Conservation (phyloP, 2,113 vertebrate genomes). For the Oncorhynchus keta region DNA sequence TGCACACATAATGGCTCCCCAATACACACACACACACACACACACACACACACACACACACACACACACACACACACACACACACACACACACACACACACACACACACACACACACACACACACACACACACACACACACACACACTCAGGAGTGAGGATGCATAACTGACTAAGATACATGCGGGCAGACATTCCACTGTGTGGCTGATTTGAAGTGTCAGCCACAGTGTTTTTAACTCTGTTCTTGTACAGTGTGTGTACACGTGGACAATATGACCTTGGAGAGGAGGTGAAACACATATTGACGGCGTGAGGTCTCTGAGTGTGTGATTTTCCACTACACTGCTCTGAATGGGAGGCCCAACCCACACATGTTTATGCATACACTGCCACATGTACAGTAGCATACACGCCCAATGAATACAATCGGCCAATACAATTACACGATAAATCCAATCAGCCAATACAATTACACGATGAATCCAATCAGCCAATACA, state of each 20-base stretch:
- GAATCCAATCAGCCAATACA: background rate
- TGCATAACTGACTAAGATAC: background rate
- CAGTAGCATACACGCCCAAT: slow-evolving; percentile 13
- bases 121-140: too few relatives aligned
- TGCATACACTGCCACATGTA: background rate
- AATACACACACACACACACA: too few relatives aligned
- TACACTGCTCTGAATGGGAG: background rate
- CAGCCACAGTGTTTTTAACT: slow-evolving; percentile 26
- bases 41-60: too few relatives aligned
- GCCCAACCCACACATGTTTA: background rate
- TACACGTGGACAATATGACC: slow-evolving; percentile 43
- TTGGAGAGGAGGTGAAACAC: slow-evolving; percentile 33
- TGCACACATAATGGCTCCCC: background rate
- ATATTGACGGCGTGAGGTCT: slow-evolving; percentile 40
- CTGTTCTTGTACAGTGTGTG: background rate
- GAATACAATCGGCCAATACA: too few relatives aligned
- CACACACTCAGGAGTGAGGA: too few relatives aligned
- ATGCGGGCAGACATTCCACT: background rate
- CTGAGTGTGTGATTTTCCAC: slow-evolving; percentile 39
- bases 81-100: too few relatives aligned
- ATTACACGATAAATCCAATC: background rate
- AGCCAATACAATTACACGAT: background rate
- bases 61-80: too few relatives aligned
- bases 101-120: background rate
- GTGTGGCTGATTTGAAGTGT: slow-evolving; percentile 40